Percentiles rank a stretch among this genome's conserved stretches.
Conservation (phyloP, 2,888 invertebrate species). For the Archips crataeganus region DNA sequence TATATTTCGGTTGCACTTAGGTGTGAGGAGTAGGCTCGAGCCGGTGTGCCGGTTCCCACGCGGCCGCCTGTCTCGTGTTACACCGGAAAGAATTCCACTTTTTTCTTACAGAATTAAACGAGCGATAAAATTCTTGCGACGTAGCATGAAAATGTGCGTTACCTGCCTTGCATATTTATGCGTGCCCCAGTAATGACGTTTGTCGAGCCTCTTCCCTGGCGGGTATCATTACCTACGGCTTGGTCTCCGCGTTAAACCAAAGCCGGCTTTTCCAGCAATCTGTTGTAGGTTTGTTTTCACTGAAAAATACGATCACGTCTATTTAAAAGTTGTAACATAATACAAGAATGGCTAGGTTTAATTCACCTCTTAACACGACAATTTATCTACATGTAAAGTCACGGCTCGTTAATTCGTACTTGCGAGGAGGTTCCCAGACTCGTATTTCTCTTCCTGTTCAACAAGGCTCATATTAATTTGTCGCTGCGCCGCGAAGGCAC, state of each 20-base stretch:
- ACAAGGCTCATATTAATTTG: conserved; percentile 54
- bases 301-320: conserved; percentile 63
- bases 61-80: conserved; percentile 77
- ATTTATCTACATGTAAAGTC: conserved; percentile 59
- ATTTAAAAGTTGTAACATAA: conserved; percentile 63
- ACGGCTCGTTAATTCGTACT: conserved; percentile 61
- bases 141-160: conserved; percentile 86
- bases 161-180: conserved; percentile 86
- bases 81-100: conserved; percentile 79
- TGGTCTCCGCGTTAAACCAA: conserved; percentile 71
- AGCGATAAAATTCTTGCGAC: conserved; percentile 85
- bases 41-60: conserved; percentile 80
- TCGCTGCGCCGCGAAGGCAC: conserved; percentile 55
- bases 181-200: conserved; percentile 83
- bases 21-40: conserved; percentile 65
- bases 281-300: conserved; percentile 72
- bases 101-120: conserved; percentile 84
- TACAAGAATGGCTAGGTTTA: conserved; percentile 44
- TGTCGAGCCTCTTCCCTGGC: conserved; percentile 72
- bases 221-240: conserved; percentile 74
- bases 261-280: conserved; percentile 76
- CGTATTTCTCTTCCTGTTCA: conserved; percentile 55
- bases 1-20: conserved; percentile 82
- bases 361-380: conserved; percentile 37
- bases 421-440: conserved; percentile 52